Base-by-base conservation (phyloP, 2,888 invertebrate species). In the Drosophila gaucha region DNA sequence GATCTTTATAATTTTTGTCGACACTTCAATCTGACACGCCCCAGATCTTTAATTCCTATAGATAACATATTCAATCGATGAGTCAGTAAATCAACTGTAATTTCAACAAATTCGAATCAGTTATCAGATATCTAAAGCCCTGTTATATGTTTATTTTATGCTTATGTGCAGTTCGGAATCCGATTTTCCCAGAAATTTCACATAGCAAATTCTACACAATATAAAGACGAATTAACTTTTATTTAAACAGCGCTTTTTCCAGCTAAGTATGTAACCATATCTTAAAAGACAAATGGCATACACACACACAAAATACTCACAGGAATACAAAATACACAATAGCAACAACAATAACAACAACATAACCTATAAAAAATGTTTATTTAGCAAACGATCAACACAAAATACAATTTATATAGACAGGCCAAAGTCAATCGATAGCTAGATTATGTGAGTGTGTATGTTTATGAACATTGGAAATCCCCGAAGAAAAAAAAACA, bases 351-450 rank as follows among this genome's bases (percentile, higher is more conserved):
- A 54, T 38, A 57, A 41, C 24, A 49, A 18, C 33, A 6, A 44
- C 35, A 56, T 31, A 12, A 41, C 35, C 20, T 59, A 78, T 62
- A 51, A 84, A 84, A 80, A 80, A 74, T 83, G 83, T 83, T 83
- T 83, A 74, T 83, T 83, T 83, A 86, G 80, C 77, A 86, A 86
- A 86, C 88, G 80, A 83, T 87, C 88, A 88, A 78, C 82, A 76
- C 86, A 86, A 73, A 83, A 79, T 63, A 79, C 60, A 87, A 87
- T 87, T 80, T 80, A 80, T 80, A 87, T 85, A 54, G 80, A 82
- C 80, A 87, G 82, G 52, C 79, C 86, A 82, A 87, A 87, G 88
- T 87, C 82, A 86, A 79, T 83, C 76, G 83, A 59, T 74, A 38
- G 68, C 52, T 56, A 6, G 16, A 24, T 33, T 18, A 20, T 50